A percentile compares a stretch with the other conserved stretches of the same genome.
Evolutionary conservation across 2,797 vertebrate genomes (phyloP).

Genomic region (Pelochelys cantorii): DNA sequence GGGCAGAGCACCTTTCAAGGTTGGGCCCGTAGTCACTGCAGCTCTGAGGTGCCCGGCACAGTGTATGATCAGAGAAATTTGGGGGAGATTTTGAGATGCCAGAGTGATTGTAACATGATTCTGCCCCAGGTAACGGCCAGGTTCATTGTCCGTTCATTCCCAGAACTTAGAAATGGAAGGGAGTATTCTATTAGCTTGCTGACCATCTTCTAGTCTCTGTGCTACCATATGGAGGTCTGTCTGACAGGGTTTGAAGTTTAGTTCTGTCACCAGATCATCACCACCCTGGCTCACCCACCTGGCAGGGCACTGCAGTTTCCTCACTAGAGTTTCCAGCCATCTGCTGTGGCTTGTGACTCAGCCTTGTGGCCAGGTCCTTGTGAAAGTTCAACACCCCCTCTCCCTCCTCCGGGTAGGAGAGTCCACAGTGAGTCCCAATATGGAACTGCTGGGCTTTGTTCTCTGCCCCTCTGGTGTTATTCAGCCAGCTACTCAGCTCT

Average conservation of each 20-base stretch:
- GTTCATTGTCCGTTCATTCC: not conserved
- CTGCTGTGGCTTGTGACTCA: not conserved
- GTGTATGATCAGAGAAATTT: accelerated
- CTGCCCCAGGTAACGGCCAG: not conserved
- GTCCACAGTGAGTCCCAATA: not conserved
- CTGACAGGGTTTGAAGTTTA: not conserved
- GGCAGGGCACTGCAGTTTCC: not conserved
- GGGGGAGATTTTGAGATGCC: not conserved
- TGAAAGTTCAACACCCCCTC: not conserved
- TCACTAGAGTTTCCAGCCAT: not conserved
- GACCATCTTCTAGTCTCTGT: not conserved
- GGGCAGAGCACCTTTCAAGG: not conserved
- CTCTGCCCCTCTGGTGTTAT: too few species aligned
- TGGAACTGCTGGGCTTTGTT: not conserved
- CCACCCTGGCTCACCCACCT: not conserved
- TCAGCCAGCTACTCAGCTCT: not conserved
- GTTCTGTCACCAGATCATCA: not conserved
- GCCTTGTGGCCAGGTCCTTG: not conserved
- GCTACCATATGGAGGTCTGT: not conserved
- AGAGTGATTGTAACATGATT: accelerated
- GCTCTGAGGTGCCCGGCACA: not conserved
- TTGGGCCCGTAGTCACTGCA: too few species aligned
- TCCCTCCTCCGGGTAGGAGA: not conserved
- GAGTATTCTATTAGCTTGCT: not conserved
- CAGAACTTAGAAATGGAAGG: not conserved